These are phyloP conservation scores for Reticulitermes speratus DNA, from an alignment of 1,140 invertebrate genomes.

Conservation along the genomic window DNA sequence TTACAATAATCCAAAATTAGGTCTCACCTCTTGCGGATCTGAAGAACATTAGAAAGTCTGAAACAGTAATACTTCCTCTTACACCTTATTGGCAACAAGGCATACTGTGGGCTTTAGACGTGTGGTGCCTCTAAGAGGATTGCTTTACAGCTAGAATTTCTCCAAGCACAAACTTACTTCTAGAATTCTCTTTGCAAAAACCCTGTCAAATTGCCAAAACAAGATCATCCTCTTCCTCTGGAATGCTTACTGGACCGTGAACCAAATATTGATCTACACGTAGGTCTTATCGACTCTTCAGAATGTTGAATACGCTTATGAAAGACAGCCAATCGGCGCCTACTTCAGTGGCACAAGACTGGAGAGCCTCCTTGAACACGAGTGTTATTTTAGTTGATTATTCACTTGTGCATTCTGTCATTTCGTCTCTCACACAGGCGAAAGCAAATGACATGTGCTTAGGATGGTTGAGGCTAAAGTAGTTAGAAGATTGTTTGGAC, in stretches of 20 bases:
- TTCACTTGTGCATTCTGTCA: background rate
- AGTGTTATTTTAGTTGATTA: background rate
- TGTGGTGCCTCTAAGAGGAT: background rate
- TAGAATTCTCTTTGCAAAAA: background rate
- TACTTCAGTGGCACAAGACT: background rate
- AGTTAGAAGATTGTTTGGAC: too few species aligned
- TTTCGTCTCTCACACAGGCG: too few species aligned
- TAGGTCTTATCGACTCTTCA: background rate
- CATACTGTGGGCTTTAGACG: too few species aligned
- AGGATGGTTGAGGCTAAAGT: too few species aligned
- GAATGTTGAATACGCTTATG: background rate
- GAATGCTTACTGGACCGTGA: conserved; percentile 7
- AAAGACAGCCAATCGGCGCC: conserved; percentile 2
- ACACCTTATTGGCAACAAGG: too few species aligned
- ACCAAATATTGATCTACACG: background rate
- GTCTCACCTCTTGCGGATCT: too few species aligned
- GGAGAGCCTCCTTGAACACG: background rate
- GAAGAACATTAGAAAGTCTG: too few species aligned
- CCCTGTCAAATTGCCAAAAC: conserved; percentile 12
- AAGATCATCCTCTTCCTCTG: background rate
- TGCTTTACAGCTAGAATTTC: background rate
- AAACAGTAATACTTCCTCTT: too few species aligned
- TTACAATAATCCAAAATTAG: too few species aligned
- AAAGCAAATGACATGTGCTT: too few species aligned
- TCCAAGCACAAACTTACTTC: background rate